Evolutionary conservation across 2,113 vertebrate genomes (phyloP).

Genomic region (Patagioenas fasciata): DNA sequence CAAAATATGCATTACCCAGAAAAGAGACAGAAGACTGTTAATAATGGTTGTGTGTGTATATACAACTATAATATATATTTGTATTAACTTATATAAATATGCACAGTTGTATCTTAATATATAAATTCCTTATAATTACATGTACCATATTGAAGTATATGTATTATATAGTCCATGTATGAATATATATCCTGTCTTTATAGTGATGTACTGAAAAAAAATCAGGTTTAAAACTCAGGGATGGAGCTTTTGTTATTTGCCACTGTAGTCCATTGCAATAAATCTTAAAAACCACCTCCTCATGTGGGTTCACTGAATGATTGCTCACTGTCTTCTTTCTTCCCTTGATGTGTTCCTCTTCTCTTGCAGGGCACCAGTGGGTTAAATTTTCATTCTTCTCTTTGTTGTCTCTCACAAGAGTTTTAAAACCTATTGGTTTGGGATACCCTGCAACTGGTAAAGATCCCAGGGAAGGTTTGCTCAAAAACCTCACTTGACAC

Average conservation of each 20-base stretch:
- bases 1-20: background rate
- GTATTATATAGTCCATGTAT: background rate
- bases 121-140: background rate
- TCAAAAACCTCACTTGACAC: background rate
- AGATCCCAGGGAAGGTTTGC: background rate
- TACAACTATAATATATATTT: background rate
- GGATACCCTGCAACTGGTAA: background rate
- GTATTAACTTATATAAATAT: background rate
- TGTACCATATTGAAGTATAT: background rate
- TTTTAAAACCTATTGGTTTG: background rate
- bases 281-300: background rate
- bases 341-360: background rate
- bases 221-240: background rate
- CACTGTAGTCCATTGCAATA: background rate
- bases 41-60: background rate
- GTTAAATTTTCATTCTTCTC: background rate
- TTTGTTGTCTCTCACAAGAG: background rate
- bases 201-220: background rate
- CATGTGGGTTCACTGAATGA: background rate
- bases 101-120: background rate
- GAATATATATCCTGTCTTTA: background rate
- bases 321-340: background rate
- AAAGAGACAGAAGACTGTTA: background rate
- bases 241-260: background rate
- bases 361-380: background rate